phyloP scores from a whole-genome alignment of 2,888 invertebrate genomes.

The Caenorhabditis angaria region DNA sequence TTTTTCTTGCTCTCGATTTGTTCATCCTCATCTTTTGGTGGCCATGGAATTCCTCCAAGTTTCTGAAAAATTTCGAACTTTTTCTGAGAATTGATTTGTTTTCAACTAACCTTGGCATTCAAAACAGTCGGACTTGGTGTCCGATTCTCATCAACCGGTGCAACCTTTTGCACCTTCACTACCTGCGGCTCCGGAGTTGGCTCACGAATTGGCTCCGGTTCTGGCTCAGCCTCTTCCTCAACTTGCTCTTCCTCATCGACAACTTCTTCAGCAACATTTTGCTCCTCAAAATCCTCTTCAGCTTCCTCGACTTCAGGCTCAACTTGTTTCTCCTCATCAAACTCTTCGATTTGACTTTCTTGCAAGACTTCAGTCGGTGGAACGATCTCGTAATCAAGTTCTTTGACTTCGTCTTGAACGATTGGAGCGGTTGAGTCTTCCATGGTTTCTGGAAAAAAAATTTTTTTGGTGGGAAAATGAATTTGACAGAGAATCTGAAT shows the following conservation, averaged over 20 bases:
- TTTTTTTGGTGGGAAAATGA: background rate
- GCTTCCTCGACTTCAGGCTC: conserved; percentile 10
- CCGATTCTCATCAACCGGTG: conserved; percentile 28
- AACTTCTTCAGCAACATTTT: background rate
- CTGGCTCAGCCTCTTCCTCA: conserved; percentile 26
- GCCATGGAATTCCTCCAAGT: conserved; percentile 46
- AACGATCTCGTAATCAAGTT: conserved; percentile 25
- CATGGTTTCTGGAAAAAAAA: conserved; percentile 21
- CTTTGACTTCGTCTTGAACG: conserved; percentile 36
- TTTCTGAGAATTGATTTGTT: background rate
- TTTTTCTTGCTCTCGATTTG: conserved; percentile 16
- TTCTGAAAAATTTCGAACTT: conserved; percentile 29
- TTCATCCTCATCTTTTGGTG: conserved; percentile 33
- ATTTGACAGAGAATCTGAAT: background rate
- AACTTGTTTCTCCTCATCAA: conserved; percentile 30
- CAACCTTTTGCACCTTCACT: conserved; percentile 15
- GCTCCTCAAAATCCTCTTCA: conserved; percentile 18
- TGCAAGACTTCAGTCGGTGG: conserved; percentile 41
- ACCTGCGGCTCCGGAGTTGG: conserved; percentile 15
- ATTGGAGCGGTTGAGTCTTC: conserved; percentile 35
- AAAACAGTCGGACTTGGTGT: conserved; percentile 41
- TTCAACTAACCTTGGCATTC: conserved; percentile 25
- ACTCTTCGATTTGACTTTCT: conserved; percentile 48
- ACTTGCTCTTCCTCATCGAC: conserved; percentile 21
- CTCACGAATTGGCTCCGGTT: too few species aligned